Percentiles rank a stretch among this genome's conserved stretches.
These are phyloP conservation scores for Hyperoplus lanceolatus DNA, from an alignment of 2,797 vertebrate genomes.

Conservation along the genomic window DNA sequence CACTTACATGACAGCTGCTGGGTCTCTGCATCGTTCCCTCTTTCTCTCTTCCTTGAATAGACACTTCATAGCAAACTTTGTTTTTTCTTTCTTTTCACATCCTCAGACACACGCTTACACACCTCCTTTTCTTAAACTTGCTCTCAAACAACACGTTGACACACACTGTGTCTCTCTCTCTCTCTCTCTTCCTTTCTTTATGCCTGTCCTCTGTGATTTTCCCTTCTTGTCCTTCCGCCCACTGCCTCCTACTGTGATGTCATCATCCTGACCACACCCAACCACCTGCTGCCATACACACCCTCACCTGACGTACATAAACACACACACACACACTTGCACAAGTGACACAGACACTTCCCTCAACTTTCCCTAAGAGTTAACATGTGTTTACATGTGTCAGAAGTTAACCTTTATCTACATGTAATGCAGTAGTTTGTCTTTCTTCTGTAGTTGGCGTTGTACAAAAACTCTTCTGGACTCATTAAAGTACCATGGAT, in stretches of 20 bases:
- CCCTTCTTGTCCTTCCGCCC: slow-evolving; percentile 32
- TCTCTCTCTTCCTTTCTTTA: background rate
- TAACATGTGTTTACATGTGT: background rate
- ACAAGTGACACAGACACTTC: slow-evolving; percentile 18
- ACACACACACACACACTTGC: slow-evolving; percentile 14
- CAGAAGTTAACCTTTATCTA: background rate
- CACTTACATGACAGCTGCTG: slow-evolving; percentile 80
- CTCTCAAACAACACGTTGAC: slow-evolving; percentile 1
- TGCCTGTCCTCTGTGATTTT: slow-evolving; percentile 33
- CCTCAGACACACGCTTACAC: slow-evolving; percentile 5
- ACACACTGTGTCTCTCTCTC: background rate
- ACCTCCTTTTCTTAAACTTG: background rate
- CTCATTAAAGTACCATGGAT: background rate
- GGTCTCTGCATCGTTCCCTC: slow-evolving; percentile 71
- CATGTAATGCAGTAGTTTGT: background rate
- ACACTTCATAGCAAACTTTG: slow-evolving; percentile 50
- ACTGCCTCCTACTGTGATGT: slow-evolving; percentile 26
- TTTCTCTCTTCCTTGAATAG: slow-evolving; percentile 27
- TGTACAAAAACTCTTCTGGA: background rate
- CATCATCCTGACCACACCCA: slow-evolving; percentile 49
- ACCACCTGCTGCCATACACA: slow-evolving; percentile 71
- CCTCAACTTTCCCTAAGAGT: slow-evolving; percentile 16
- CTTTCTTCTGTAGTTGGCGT: background rate
- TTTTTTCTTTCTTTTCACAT: background rate
- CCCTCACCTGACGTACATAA: slow-evolving; percentile 62